These are phyloP conservation scores for Chironomus riparius DNA, from an alignment of 2,888 invertebrate genomes.

Conservation along the genomic window DNA sequence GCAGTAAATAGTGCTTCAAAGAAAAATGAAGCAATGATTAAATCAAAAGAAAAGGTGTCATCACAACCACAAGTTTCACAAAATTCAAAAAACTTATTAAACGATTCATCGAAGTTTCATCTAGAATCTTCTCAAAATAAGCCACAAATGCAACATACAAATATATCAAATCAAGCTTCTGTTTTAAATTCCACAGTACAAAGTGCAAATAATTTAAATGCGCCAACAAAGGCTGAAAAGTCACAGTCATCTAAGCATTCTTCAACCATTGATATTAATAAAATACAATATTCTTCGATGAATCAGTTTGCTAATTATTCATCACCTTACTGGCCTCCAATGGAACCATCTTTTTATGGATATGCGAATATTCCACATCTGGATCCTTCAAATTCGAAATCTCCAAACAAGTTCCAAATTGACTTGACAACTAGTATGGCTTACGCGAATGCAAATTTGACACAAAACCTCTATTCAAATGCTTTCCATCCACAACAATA, in stretches of 20 bases:
- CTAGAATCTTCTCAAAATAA: constrained; percentile 27
- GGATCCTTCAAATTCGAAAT: constrained; percentile 50
- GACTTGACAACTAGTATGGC: constrained; percentile 42
- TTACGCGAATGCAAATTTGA: constrained; percentile 38
- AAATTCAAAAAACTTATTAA: constrained; percentile 24
- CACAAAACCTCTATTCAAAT: constrained; percentile 37
- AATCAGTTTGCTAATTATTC: constrained; percentile 62
- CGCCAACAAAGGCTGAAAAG: constrained; percentile 24
- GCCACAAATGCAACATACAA: background rate
- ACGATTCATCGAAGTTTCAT: constrained; percentile 27
- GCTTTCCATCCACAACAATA: constrained; percentile 38
- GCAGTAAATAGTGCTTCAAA: background rate
- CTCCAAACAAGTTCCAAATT: constrained; percentile 50
- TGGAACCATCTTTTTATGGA: constrained; percentile 50
- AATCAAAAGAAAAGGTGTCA: background rate
- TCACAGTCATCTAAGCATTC: background rate
- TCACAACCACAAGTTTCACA: background rate
- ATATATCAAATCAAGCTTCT: background rate
- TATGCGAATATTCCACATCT: constrained; percentile 49
- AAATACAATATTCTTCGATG: constrained; percentile 50
- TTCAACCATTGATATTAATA: constrained; percentile 44
- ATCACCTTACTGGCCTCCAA: constrained; percentile 55
- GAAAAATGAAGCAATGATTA: background rate
- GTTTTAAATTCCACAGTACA: background rate
- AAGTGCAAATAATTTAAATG: background rate